Conservation (phyloP, 2,113 vertebrate genomes). For the Scytalopus superciliaris region DNA sequence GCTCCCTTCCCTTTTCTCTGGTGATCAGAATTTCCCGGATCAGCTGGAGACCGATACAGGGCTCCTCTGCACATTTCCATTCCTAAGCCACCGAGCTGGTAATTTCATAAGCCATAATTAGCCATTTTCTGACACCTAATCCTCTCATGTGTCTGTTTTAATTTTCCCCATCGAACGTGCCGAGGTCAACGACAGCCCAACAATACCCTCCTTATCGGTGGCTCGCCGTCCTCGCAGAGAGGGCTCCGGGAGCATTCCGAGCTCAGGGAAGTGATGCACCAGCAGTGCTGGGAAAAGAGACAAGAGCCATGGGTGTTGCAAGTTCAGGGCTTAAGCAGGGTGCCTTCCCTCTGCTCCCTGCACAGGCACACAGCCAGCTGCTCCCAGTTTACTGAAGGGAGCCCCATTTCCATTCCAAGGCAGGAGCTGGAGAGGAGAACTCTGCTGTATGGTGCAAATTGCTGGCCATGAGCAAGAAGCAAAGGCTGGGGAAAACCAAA, state of each 20-base stretch:
- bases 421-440: not conserved
- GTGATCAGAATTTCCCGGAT: not conserved
- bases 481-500: not conserved
- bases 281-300: not conserved
- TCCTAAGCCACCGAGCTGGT: not conserved
- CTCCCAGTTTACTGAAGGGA: not conserved
- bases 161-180: not conserved
- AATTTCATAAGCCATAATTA: slow-evolving; percentile 28
- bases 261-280: not conserved
- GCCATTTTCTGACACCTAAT: not conserved
- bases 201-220: not conserved
- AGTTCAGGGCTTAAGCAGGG: not conserved
- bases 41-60: not conserved
- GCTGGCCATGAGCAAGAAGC: not conserved
- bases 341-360: not conserved
- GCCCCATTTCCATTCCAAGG: not conserved
- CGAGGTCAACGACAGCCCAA: not conserved
- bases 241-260: fast-evolving
- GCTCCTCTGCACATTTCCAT: not conserved
- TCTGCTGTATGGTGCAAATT: not conserved
- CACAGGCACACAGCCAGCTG: not conserved
- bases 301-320: not conserved
- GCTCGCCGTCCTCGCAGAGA: fast-evolving
- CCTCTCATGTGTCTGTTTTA: not conserved
- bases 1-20: not conserved